Evolutionary conservation across 2,113 vertebrate genomes (phyloP).

Genomic region (Hylia prasina): DNA sequence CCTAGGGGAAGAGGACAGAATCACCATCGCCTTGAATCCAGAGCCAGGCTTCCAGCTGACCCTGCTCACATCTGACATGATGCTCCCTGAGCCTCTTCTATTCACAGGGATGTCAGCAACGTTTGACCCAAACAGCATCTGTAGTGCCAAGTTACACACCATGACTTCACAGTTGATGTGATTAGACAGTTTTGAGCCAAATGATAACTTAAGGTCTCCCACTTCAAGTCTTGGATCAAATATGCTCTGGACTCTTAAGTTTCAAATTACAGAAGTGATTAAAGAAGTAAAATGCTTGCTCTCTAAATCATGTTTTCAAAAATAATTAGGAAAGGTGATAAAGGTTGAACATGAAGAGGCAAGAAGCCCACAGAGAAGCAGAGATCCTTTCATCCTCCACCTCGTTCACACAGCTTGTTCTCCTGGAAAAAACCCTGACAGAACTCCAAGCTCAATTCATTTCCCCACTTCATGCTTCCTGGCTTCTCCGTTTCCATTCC

Average conservation of each 20-base stretch:
- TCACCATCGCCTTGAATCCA: conserved; percentile 35
- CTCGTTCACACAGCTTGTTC: background rate
- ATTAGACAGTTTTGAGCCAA: background rate
- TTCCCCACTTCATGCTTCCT: background rate
- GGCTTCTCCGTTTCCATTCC: background rate
- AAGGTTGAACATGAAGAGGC: background rate
- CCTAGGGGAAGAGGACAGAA: conserved; percentile 75
- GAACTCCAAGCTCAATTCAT: background rate
- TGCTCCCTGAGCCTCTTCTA: background rate
- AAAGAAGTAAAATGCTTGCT: background rate
- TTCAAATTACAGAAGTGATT: background rate
- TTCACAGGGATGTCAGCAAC: background rate
- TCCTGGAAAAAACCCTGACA: background rate
- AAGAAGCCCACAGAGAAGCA: background rate
- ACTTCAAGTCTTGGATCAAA: background rate
- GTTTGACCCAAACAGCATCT: background rate
- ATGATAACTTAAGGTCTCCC: background rate
- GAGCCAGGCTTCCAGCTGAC: background rate
- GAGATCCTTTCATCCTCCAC: background rate
- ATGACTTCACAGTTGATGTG: background rate
- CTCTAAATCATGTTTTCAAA: background rate
- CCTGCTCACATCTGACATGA: background rate
- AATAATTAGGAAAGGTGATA: background rate
- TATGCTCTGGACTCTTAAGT: background rate
- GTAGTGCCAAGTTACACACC: background rate